Base-by-base conservation (phyloP, 2,888 invertebrate genomes). In the Empis stercorea region DNA sequence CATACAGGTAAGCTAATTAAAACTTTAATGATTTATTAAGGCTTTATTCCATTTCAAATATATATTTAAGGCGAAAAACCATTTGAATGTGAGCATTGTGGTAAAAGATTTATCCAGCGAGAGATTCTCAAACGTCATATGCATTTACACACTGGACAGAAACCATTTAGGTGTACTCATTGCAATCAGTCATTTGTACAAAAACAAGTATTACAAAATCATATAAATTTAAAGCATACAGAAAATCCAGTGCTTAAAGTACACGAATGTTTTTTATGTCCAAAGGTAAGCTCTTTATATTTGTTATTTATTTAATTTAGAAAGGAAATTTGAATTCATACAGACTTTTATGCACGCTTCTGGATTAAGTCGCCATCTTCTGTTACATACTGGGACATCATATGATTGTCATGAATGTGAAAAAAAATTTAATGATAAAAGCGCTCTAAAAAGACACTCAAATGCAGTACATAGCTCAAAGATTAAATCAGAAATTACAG, bases 151-250 rank as follows among this genome's bases (percentile, higher is more conserved):
- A 73, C 75, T 0, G 75, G 68, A 7, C 71, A 74, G 44, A 81
- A 80, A 49, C 84, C 84, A 10, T 79, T 78, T 68, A 72, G 72
- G 53, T 86, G 86, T 60, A 63, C 71, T 1, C 66, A 69, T 51
- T 86, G 86, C 58, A 70, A 74, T 1, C 80, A 79, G 60, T 76
- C 80, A 51, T 86, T 83, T 66, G 81, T 83, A 0, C 85, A 85
- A 64, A 80, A 82, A 52, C 78, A 79, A 55, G 77, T 82, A 43
- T 68, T 86, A 15, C 67, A 70, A 15, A 72, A 77, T 27, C 86
- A 86, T 62, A 73, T 76, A 59, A 59, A 59, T 36, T 67, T 76
- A 2, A 70, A 74, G 30, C 80, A 80, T 59, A 73, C 76, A 32
- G 68, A 77, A 56, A 70, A 72, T 59, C 72, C 76, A 34, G 66